These are phyloP conservation scores for Volucella inanis DNA, from an alignment of 2,888 invertebrate species.

Conservation along the genomic window DNA sequence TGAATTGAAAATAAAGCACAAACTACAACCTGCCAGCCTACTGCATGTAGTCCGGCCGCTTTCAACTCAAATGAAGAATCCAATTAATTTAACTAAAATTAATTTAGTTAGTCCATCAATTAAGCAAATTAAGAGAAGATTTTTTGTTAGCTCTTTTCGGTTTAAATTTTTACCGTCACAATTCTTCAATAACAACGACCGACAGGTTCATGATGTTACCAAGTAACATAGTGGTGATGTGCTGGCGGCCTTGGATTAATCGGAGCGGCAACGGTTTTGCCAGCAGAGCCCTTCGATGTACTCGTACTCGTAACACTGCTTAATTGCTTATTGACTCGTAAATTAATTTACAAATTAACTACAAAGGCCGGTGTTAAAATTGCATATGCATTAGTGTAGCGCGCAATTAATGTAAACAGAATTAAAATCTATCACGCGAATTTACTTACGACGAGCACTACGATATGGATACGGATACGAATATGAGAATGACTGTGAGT, in stretches of 20 bases:
- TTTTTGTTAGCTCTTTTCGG: constrained; percentile 6
- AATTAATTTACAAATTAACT: constrained; percentile 72
- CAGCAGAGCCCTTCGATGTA: constrained; percentile 15
- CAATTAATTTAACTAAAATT: constrained; percentile 58
- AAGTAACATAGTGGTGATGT: neutral
- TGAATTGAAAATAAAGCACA: neutral
- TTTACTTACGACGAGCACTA: constrained; percentile 5
- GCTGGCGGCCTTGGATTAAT: constrained; percentile 23
- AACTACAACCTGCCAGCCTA: neutral
- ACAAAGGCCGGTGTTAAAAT: constrained; percentile 34
- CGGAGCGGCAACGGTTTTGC: neutral
- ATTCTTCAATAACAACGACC: neutral
- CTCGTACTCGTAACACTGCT: constrained; percentile 3
- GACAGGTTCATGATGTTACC: no score
- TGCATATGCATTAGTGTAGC: constrained; percentile 50
- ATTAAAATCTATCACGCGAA: constrained; percentile 57
- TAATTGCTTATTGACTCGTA: constrained; percentile 71
- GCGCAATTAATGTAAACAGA: constrained; percentile 50
- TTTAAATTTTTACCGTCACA: neutral
- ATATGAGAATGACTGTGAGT: no score
- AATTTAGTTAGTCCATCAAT: constrained; percentile 59
- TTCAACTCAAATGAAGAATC: constrained; percentile 39
- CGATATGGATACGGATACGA: no score
- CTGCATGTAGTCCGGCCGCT: neutral
- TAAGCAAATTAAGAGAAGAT: constrained; percentile 55